Conservation (phyloP, 2,888 invertebrate species). For the Pammene aurita region DNA sequence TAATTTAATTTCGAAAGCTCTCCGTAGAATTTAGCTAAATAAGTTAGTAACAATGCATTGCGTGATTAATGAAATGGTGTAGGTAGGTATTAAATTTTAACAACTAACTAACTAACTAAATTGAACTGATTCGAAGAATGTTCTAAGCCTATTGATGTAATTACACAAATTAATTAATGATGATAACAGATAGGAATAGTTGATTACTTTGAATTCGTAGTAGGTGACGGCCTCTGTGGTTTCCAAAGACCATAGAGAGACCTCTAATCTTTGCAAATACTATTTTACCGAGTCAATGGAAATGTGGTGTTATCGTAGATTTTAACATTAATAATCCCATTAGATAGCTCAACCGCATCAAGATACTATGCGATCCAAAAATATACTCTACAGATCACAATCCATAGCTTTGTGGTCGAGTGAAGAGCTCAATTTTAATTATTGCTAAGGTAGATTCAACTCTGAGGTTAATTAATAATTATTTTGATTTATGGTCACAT, state of each 20-base stretch:
- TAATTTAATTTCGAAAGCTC: too few species aligned
- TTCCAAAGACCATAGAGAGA: slow-evolving; percentile 2
- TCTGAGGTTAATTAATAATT: too few species aligned
- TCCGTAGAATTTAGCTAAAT: too few species aligned
- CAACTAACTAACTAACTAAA: background rate
- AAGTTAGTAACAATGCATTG: too few species aligned
- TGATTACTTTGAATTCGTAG: slow-evolving; percentile 15
- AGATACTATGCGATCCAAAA: too few species aligned
- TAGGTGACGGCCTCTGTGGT: background rate
- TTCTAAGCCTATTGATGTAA: background rate
- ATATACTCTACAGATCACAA: too few species aligned
- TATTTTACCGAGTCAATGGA: background rate
- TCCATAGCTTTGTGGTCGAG: too few species aligned
- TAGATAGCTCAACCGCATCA: background rate
- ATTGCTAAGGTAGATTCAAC: too few species aligned
- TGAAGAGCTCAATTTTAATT: too few species aligned
- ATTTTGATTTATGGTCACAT: too few species aligned
- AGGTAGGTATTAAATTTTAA: background rate
- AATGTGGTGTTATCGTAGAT: too few species aligned
- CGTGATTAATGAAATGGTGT: too few species aligned
- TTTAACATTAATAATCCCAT: background rate
- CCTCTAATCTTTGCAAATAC: background rate
- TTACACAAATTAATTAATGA: slow-evolving; percentile 14
- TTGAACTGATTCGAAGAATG: slow-evolving; percentile 6
- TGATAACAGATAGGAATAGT: slow-evolving; percentile 18